Conservation (phyloP, 2,888 invertebrate genomes). For the Amiota mariae region DNA sequence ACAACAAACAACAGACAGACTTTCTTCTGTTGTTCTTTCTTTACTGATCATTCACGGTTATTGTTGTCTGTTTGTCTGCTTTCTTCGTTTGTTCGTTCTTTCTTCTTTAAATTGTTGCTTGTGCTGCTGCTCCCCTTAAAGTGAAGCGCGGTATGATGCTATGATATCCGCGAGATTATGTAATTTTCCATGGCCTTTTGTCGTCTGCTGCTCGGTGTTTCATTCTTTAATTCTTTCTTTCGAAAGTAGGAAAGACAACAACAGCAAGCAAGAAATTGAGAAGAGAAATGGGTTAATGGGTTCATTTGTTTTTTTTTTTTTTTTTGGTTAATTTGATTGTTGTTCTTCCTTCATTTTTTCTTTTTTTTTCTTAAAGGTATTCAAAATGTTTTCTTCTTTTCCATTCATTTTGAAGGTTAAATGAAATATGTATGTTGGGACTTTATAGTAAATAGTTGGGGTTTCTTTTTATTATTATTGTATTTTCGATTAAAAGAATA, state of each 20-base stretch:
- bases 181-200: slow-evolving; percentile 36
- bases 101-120: slow-evolving; percentile 15
- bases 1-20: too few relatives aligned
- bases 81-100: slow-evolving; percentile 37
- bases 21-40: slow-evolving; percentile 45
- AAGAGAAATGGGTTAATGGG: slow-evolving; percentile 60
- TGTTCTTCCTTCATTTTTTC: slow-evolving; percentile 2
- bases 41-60: neutral
- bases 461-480: too few relatives aligned
- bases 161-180: neutral
- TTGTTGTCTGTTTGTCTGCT: slow-evolving; percentile 21
- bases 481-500: too few relatives aligned
- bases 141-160: too few relatives aligned
- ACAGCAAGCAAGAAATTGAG: slow-evolving; percentile 23
- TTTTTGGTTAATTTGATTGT: neutral
- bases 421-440: too few relatives aligned
- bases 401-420: too few relatives aligned
- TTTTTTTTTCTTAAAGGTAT: slow-evolving; percentile 26
- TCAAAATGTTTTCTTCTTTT: too few relatives aligned
- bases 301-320: slow-evolving; percentile 31
- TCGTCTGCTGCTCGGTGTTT: slow-evolving; percentile 58
- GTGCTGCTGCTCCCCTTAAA: too few relatives aligned
- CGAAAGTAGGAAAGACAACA: neutral
- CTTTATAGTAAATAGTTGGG: too few relatives aligned
- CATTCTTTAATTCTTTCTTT: slow-evolving; percentile 8